Base-by-base conservation (phyloP, 2,888 invertebrate genomes). In the Stomorhina lunata region DNA sequence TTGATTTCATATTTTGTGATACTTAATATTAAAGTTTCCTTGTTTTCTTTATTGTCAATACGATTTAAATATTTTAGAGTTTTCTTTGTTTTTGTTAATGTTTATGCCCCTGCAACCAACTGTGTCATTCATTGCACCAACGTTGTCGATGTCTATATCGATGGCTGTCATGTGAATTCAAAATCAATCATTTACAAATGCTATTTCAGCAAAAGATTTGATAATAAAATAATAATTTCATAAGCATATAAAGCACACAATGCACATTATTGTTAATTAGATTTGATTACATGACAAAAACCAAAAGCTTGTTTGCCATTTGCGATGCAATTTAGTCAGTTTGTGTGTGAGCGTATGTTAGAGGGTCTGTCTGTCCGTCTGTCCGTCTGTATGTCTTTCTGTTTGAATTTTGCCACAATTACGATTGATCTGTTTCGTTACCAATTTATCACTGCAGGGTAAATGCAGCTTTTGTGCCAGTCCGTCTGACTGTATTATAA, bases 341-440 rank as follows among this genome's bases (percentile, higher is more conserved):
- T 53, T 69, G 6, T 32, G 40, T 63, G n/a, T n/a, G n/a, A n/a
- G n/a, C n/a, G n/a, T n/a, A n/a, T n/a, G n/a, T n/a, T n/a, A n/a
- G n/a, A n/a, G n/a, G n/a, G n/a, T n/a, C n/a, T 69, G 40, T 32
- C 25, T n/a, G 17, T 73, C 25, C 10, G 10, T 12, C 20, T 25
- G 10, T 32, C 1, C 4, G 17, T 20, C 34, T 20, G 12, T 25
- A 27, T 12, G 20, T 45, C 6, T 37, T 40, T 12, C 17, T 69
- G 57, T 22, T n/a, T 66, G 61, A 6, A 34, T 80, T 48, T 81
- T 65, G 50, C 68, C 59, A 77, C 73, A 75, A 78, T 78, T 69
- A 75, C 81, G 75, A 82, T 82, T 75, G 81, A 75, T 78, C 69
- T 78, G 59, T 82, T 75, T 82, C 75, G 69, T 82, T 82, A 78